Evolutionary conservation across 1,140 invertebrate genomes (phyloP).

Genomic region (Leptoteleia sp.): DNA sequence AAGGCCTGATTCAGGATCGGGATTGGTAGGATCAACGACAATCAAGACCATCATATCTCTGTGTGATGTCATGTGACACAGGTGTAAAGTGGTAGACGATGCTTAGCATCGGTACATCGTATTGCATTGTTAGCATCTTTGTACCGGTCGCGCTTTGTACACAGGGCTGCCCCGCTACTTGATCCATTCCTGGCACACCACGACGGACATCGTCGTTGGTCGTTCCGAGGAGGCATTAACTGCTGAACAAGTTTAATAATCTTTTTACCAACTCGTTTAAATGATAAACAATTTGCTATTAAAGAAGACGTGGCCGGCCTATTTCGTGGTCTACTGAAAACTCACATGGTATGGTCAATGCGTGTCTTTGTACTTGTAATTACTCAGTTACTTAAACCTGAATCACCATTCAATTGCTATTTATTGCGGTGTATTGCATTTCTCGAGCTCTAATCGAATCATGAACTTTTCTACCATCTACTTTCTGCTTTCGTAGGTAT

Average conservation of each 20-base stretch:
- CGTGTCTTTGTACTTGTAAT: constrained; percentile 69
- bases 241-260: constrained; percentile 81
- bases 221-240: constrained; percentile 80
- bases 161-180: constrained; percentile 70
- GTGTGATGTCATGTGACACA: constrained; percentile 80
- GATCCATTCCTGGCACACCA: constrained; percentile 64
- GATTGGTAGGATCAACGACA: constrained; percentile 74
- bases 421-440: constrained; percentile 68
- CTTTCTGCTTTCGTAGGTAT: no score
- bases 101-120: constrained; percentile 78
- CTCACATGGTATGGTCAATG: constrained; percentile 80
- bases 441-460: constrained; percentile 62
- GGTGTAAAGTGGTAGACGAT: constrained; percentile 78
- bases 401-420: constrained; percentile 72
- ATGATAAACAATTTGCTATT: constrained; percentile 64
- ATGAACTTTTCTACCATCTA: background rate
- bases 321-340: constrained; percentile 80
- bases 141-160: constrained; percentile 76
- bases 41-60: constrained; percentile 81
- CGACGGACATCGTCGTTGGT: constrained; percentile 77
- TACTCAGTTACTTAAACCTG: constrained; percentile 44
- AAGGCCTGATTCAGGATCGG: constrained; percentile 61
- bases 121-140: constrained; percentile 77
- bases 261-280: constrained; percentile 77
- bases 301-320: constrained; percentile 78